Base-by-base conservation (phyloP, 2,888 invertebrate species). In the Caenorhabditis wallacei region DNA sequence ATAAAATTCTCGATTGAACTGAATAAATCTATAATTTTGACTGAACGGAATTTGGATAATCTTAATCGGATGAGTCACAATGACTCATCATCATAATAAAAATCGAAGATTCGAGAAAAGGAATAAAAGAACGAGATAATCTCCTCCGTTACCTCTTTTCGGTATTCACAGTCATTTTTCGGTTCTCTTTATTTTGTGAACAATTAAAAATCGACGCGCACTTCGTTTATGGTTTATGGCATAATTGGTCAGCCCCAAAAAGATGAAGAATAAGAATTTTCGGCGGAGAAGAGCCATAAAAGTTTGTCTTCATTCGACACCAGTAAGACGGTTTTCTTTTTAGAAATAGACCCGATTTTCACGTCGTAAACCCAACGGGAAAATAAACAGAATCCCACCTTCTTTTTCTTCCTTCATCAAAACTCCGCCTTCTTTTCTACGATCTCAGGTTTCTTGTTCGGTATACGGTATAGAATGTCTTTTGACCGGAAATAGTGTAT, bases 151-250 rank as follows among this genome's bases (percentile, higher is more conserved):
- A 35, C 22, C 26, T n/a, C n/a, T 24, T 30, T 48, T 11, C 16
- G 35, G 51, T 24, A n/a, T 51, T 46, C 37, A 0, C 43, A 61
- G 37, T 37, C 22, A 18, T 48, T 64, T 66, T 66, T 53, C 24
- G 53, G 16, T 40, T 37, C 48, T 35, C 35, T 66, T 37, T 7
- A 53, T 18, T 66, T 24, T 53, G 46, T 22, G 46, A 68, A 66
- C 68, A 79, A 71, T 71, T 79, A 70, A 57, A 71, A 63, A 37
- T 22, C 43, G 48, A 26, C 48, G 35, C 48, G 35, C n/a, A 46
- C 20, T 51, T 24, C 53, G 56, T 64, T 64, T 71, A 71, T 66
- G 69, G 48, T 80, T 80, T 80, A 80, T 70, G 80, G 80, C 74
- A 80, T 80, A 80, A 80, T 80, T 80, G 80, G 74, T 24, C 68